phyloP scores from a whole-genome alignment of 2,888 invertebrate species.

The Dromius quadrimaculatus region DNA sequence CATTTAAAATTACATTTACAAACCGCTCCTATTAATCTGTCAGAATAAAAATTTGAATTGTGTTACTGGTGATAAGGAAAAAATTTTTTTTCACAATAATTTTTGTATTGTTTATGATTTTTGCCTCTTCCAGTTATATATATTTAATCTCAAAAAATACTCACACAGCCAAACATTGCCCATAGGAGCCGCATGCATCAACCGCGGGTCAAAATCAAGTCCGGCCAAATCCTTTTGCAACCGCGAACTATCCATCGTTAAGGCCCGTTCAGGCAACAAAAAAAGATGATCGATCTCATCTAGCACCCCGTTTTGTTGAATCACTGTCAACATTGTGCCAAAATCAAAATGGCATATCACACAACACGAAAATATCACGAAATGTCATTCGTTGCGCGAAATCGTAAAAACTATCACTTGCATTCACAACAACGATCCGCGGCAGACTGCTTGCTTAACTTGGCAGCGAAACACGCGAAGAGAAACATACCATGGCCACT shows the following conservation, averaged over 20 bases:
- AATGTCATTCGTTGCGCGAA: constrained; percentile 5
- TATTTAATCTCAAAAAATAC: no score
- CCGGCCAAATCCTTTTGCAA: constrained; percentile 70
- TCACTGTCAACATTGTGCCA: constrained; percentile 56
- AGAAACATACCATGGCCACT: constrained; percentile 28
- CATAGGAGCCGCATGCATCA: constrained; percentile 69
- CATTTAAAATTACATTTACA: no score
- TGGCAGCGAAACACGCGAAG: constrained; percentile 10
- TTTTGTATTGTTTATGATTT: no score
- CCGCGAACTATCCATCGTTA: constrained; percentile 70
- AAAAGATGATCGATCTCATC: constrained; percentile 71
- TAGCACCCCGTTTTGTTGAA: constrained; percentile 63
- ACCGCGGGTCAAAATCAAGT: constrained; percentile 69
- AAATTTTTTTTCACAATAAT: no score
- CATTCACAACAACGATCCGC: background rate
- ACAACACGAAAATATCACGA: constrained; percentile 18
- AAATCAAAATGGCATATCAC: background rate
- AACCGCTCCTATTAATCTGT: no score
- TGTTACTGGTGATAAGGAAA: no score
- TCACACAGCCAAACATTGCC: constrained; percentile 73
- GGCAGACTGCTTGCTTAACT: constrained; percentile 4
- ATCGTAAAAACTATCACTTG: background rate
- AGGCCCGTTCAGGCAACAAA: constrained; percentile 69
- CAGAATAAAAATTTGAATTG: no score
- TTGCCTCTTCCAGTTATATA: no score